Conservation (phyloP, 1,140 invertebrate genomes). For the Melipona quadrifasciata region DNA sequence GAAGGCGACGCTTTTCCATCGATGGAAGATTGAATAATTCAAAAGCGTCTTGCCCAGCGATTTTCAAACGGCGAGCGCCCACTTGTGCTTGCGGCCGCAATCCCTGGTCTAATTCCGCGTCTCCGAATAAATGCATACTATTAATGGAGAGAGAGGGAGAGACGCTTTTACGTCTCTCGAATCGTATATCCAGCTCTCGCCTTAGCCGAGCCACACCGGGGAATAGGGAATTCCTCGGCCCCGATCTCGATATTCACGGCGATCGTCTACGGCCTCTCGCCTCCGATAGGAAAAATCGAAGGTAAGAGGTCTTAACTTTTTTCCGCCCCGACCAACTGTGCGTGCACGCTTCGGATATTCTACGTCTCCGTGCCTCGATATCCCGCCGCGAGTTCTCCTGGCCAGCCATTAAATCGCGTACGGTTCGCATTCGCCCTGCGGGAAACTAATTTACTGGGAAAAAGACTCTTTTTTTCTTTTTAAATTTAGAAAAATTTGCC, state of each 20-base stretch:
- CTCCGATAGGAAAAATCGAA: slow-evolving; percentile 38
- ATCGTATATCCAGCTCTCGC: slow-evolving; percentile 53
- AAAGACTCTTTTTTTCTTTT: too few relatives aligned
- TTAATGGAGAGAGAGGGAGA: slow-evolving; percentile 56
- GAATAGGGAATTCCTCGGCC: slow-evolving; percentile 49
- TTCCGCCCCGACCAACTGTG: slow-evolving; percentile 3
- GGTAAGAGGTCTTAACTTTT: slow-evolving; percentile 21
- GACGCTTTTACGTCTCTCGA: slow-evolving; percentile 65
- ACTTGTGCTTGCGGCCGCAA: slow-evolving; percentile 67
- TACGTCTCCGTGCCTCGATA: slow-evolving; percentile 21
- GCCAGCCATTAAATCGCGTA: slow-evolving; percentile 23
- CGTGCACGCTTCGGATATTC: slow-evolving; percentile 40
- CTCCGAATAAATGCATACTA: slow-evolving; percentile 75
- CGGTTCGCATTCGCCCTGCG: too few relatives aligned
- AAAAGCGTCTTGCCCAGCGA: slow-evolving; percentile 73
- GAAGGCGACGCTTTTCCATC: slow-evolving; percentile 66
- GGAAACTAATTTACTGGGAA: not conserved
- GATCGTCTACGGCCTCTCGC: slow-evolving; percentile 8
- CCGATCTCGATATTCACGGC: slow-evolving; percentile 62
- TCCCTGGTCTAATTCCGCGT: slow-evolving; percentile 73
- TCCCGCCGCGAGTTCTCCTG: slow-evolving; percentile 3
- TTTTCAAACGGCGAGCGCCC: slow-evolving; percentile 71
- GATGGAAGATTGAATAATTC: slow-evolving; percentile 75
- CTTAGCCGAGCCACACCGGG: slow-evolving; percentile 17
- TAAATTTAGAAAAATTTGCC: too few relatives aligned